phyloP scores from a whole-genome alignment of 2,797 vertebrate genomes.

The Pampus argenteus region DNA sequence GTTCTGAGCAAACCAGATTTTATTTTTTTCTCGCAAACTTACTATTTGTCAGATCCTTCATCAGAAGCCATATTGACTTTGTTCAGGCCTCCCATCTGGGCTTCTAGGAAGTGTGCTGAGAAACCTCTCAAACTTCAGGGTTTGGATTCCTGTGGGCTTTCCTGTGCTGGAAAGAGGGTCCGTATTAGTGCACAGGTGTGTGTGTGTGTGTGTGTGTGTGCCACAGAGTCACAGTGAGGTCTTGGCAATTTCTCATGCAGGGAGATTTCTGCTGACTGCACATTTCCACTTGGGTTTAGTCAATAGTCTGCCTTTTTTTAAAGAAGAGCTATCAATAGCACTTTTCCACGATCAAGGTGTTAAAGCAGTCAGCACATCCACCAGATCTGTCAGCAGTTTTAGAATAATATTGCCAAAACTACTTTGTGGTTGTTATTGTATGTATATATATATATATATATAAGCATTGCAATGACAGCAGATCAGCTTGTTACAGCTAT shows the following conservation, averaged over 20 bases:
- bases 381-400: conserved; percentile 75
- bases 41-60: no score
- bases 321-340: conserved; percentile 78
- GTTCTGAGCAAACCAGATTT: no score
- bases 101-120: conserved; percentile 68
- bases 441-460: no score
- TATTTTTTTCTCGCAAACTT: no score
- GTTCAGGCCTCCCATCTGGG: conserved; percentile 24
- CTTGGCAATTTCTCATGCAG: conserved; percentile 59
- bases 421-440: conserved; percentile 64
- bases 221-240: conserved; percentile 51
- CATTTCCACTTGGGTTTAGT: conserved; percentile 73
- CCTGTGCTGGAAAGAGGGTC: conserved; percentile 68
- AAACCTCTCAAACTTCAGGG: conserved; percentile 55
- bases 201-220: conserved; percentile 21
- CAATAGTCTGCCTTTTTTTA: conserved; percentile 71
- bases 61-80: no score
- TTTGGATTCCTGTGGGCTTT: conserved; percentile 77
- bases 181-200: conserved; percentile 52
- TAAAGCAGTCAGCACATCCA: conserved; percentile 73
- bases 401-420: conserved; percentile 66
- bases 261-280: conserved; percentile 80
- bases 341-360: conserved; percentile 71
- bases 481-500: conserved; percentile 50
- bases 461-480: conserved; percentile 56